These are phyloP conservation scores for Lepas anatifera DNA, from an alignment of 2,888 invertebrate genomes.

Conservation along the genomic window DNA sequence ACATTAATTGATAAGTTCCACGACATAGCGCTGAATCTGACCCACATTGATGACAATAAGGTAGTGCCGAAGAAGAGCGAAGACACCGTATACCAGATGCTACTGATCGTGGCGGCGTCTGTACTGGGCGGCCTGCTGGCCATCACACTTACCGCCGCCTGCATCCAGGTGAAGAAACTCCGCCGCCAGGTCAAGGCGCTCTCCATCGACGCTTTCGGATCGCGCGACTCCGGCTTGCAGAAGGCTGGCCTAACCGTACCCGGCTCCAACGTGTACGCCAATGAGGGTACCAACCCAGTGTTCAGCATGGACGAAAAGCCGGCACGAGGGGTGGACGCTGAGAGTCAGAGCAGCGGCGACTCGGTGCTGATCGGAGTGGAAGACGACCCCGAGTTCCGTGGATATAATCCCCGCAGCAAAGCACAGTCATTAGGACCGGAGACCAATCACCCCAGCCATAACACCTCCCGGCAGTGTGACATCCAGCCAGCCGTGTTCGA, in stretches of 20 bases:
- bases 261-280: conserved; percentile 55
- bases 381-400: conserved; percentile 48
- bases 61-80: conserved; percentile 27
- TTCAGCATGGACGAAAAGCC: conserved; percentile 16
- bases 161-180: conserved; percentile 43
- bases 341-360: conserved; percentile 41
- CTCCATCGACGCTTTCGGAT: conserved; percentile 50
- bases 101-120: conserved; percentile 42
- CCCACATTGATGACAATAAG: conserved; percentile 34
- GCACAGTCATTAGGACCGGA: not conserved
- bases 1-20: conserved; percentile 29
- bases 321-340: not conserved
- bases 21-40: conserved; percentile 25
- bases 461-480: not conserved
- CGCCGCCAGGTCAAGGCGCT: conserved; percentile 48
- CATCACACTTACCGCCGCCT: conserved; percentile 42
- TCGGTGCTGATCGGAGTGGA: conserved; percentile 55
- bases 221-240: conserved; percentile 48
- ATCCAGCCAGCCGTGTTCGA: not conserved
- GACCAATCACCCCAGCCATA: not conserved
- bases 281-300: conserved; percentile 44
- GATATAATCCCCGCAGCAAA: conserved; percentile 28
- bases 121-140: conserved; percentile 42
- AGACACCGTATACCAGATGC: conserved; percentile 32
- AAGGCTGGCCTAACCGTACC: conserved; percentile 45